These are phyloP conservation scores for Xestobium rufovillosum DNA, from an alignment of 2,888 invertebrate species.

Conservation along the genomic window DNA sequence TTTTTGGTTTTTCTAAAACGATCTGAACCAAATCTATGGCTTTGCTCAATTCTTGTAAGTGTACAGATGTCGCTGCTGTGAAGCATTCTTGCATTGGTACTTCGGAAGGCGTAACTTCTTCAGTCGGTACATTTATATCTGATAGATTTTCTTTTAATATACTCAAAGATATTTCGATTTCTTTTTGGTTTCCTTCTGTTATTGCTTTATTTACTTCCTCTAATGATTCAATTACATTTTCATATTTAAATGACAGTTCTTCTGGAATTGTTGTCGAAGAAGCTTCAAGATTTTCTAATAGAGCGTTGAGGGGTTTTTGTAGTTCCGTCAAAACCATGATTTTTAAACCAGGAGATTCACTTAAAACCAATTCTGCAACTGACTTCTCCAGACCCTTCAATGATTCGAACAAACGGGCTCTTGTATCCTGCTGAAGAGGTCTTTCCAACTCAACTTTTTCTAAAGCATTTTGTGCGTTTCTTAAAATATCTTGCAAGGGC, in stretches of 20 bases:
- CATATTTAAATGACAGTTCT: slow-evolving; percentile 25
- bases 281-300: slow-evolving; percentile 24
- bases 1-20: slow-evolving; percentile 26
- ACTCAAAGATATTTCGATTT: slow-evolving; percentile 22
- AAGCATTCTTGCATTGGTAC: slow-evolving; percentile 21
- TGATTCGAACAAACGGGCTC: slow-evolving; percentile 10
- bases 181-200: slow-evolving; percentile 10
- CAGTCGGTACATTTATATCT: slow-evolving; percentile 16
- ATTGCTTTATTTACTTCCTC: slow-evolving; percentile 24
- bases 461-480: slow-evolving; percentile 30
- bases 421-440: not conserved
- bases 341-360: slow-evolving; percentile 20
- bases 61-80: slow-evolving; percentile 23
- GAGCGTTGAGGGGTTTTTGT: slow-evolving; percentile 31
- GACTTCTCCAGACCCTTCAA: slow-evolving; percentile 25
- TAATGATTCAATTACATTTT: slow-evolving; percentile 28
- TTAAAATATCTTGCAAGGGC: slow-evolving; percentile 38
- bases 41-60: slow-evolving; percentile 28
- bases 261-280: slow-evolving; percentile 24
- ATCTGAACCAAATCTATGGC: slow-evolving; percentile 31
- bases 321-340: slow-evolving; percentile 30
- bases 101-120: slow-evolving; percentile 17
- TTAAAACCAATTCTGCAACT: slow-evolving; percentile 21
- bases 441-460: slow-evolving; percentile 23
- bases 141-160: slow-evolving; percentile 22